A percentile compares a stretch with the other conserved stretches of the same genome.
phyloP scores from a whole-genome alignment of 2,888 invertebrate species.

The Sericinus montela region DNA sequence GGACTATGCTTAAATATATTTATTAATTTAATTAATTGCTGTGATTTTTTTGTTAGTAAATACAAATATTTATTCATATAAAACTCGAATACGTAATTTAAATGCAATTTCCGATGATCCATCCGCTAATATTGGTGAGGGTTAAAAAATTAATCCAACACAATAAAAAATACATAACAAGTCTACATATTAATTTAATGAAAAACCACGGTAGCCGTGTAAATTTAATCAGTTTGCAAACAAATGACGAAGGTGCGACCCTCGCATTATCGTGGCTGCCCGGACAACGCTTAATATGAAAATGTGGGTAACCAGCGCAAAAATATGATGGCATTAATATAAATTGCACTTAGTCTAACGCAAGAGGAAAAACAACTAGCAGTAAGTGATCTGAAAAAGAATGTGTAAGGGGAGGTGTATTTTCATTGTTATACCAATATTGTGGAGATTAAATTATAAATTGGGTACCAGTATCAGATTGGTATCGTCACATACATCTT shows the following conservation, averaged over 20 bases:
- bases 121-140: no score
- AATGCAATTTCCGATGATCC: no score
- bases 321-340: conserved; percentile 74
- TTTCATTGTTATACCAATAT: background rate
- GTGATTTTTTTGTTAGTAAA: no score
- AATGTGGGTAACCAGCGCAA: conserved; percentile 68
- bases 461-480: no score
- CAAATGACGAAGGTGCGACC: conserved; percentile 71
- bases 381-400: conserved; percentile 21
- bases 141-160: no score
- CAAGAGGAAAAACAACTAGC: conserved; percentile 56
- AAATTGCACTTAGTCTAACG: conserved; percentile 65
- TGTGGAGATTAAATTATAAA: no score
- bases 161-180: conserved; percentile 7
- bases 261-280: conserved; percentile 60
- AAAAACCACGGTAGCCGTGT: conserved; percentile 56
- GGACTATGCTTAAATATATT: no score
- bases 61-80: no score
- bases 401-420: background rate
- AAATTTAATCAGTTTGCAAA: conserved; percentile 72
- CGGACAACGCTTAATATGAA: conserved; percentile 67
- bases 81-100: no score
- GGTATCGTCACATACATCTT: no score
- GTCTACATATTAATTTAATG: conserved; percentile 44
- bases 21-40: no score